These are phyloP conservation scores for Microcebus lehilahytsara DNA, from an alignment of 2,113 vertebrate genomes.

Conservation along the genomic window DNA sequence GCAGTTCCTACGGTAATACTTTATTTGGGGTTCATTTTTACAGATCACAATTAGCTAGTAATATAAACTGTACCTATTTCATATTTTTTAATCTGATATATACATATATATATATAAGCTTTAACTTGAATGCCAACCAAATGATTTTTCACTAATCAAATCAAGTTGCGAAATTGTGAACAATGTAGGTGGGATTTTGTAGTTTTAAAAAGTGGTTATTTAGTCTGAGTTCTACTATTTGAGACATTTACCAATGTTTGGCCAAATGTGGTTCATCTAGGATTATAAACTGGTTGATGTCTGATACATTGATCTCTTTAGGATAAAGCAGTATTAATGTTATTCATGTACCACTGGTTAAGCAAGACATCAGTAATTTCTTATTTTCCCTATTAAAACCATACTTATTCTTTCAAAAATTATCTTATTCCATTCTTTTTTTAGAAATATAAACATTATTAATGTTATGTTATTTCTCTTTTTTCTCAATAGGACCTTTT, in stretches of 20 bases:
- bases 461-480: not conserved
- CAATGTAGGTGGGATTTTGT: not conserved
- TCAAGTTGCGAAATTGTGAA: not conserved
- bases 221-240: not conserved
- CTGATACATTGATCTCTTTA: not conserved
- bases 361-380: not conserved
- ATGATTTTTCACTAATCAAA: not conserved
- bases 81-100: not conserved
- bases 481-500: not conserved
- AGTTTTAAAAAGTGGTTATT: not conserved
- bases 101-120: not conserved
- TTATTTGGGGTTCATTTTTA: not conserved
- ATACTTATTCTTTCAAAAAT: constrained; percentile 12
- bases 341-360: not conserved
- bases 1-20: not conserved
- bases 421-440: not conserved
- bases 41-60: not conserved
- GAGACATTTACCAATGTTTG: not conserved
- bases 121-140: not conserved
- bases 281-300: not conserved
- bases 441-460: not conserved
- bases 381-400: not conserved
- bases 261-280: not conserved
- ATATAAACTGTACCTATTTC: not conserved
- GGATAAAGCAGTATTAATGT: not conserved